Base-by-base conservation (phyloP, 1,140 invertebrate species). In the Akabosia matsudoensis region DNA sequence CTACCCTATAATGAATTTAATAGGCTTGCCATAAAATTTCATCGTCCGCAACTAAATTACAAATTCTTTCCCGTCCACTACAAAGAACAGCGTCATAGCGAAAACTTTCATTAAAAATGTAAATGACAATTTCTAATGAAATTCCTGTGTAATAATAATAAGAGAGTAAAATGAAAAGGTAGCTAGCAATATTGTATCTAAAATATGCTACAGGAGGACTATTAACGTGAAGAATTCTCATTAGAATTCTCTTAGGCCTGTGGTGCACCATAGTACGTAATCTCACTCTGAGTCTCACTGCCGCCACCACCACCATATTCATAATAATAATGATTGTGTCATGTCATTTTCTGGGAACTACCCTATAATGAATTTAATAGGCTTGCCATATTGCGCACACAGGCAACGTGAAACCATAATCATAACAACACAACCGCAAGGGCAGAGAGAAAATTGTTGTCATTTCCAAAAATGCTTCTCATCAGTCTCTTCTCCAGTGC, bases 51-150 rank as follows among this genome's bases (percentile, higher is more conserved):
- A n/a, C n/a, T n/a, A n/a, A n/a, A n/a, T n/a, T n/a, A n/a, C n/a
- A n/a, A n/a, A n/a, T n/a, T n/a, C n/a, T n/a, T n/a, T n/a, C n/a
- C n/a, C n/a, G n/a, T n/a, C n/a, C n/a, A n/a, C n/a, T n/a, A n/a
- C n/a, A n/a, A n/a, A n/a, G n/a, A n/a, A n/a, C n/a, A n/a, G n/a
- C n/a, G n/a, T n/a, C n/a, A 56, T 45, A 78, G n/a, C n/a, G n/a
- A 79, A 72, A 52, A 70, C 73, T 79, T 79, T 79, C 76, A 79
- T 79, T 79, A 79, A 79, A 79, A 79, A 51, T 79, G 76, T 79
- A 79, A 79, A 79, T 79, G 78, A 79, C 77, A 79, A 77, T 77
- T 79, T 74, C 78, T 34, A 56, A 51, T 56, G 54, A 24, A 56
- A 56, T 56, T 56, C 13, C 54, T 56, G 54, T 56, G 54, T 56